Percentiles rank a stretch among this genome's conserved stretches.
These are phyloP conservation scores for Oreonectes daqikongensis DNA, from an alignment of 2,797 vertebrate genomes.

Conservation along the genomic window DNA sequence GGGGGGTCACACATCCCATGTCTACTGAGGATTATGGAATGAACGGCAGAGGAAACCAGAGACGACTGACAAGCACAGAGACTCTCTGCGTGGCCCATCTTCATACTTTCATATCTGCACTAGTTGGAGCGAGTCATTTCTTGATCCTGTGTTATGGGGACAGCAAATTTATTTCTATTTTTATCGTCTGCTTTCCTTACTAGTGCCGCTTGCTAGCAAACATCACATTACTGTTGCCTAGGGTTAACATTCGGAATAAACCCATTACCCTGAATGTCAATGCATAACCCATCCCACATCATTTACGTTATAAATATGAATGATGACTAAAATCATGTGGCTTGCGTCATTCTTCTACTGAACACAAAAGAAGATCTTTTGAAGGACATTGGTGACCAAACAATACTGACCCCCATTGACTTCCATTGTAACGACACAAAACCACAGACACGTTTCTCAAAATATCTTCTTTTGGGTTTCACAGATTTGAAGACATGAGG, in stretches of 20 bases:
- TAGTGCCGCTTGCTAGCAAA: neutral
- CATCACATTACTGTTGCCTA: neutral
- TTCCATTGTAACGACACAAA: too few species aligned
- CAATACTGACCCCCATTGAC: too few species aligned
- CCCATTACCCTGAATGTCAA: neutral
- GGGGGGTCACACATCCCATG: conserved; percentile 13
- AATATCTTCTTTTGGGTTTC: too few species aligned
- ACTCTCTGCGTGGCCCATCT: conserved; percentile 6
- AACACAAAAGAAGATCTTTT: too few species aligned
- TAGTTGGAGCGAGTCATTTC: neutral
- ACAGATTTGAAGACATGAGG: too few species aligned
- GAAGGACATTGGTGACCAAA: too few species aligned
- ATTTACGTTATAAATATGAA: neutral
- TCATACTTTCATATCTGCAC: conserved; percentile 10
- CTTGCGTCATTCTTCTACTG: too few species aligned
- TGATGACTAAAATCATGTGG: neutral
- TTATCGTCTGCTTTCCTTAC: neutral
- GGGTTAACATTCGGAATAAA: neutral
- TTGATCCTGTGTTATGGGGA: neutral
- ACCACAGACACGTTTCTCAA: too few species aligned
- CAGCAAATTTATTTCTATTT: neutral
- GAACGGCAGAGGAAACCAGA: conserved; percentile 29
- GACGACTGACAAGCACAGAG: conserved; percentile 32
- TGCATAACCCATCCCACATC: neutral
- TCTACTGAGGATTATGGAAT: conserved; percentile 41